Conservation (phyloP, 1,140 invertebrate species). For the Conopomorpha cramerella region DNA sequence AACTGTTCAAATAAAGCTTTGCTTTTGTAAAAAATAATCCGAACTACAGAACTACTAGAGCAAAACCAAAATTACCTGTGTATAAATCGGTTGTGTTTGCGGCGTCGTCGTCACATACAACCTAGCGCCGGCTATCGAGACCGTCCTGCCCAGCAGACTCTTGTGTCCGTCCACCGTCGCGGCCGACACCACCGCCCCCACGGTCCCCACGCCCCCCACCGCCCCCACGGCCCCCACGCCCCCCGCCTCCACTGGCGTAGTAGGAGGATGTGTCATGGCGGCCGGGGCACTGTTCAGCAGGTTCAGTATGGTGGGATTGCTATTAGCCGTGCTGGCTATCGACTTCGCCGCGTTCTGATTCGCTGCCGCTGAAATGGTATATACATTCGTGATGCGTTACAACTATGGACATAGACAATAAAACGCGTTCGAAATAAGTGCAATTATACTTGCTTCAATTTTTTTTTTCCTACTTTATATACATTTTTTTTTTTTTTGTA, state of each 20-base stretch:
- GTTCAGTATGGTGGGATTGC: slow-evolving; percentile 74
- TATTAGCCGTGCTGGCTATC: slow-evolving; percentile 53
- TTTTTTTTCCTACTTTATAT: no score
- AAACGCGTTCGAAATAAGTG: no score
- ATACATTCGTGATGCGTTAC: no score
- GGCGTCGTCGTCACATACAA: slow-evolving; percentile 28
- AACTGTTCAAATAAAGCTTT: slow-evolving; percentile 2
- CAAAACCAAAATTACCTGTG: no score
- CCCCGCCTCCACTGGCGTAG: slow-evolving; percentile 14
- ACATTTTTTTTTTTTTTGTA: no score
- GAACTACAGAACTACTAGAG: no score
- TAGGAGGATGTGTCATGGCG: slow-evolving; percentile 62
- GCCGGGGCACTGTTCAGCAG: slow-evolving; percentile 74
- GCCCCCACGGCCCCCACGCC: slow-evolving; percentile 24
- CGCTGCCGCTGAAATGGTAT: slow-evolving; percentile 36
- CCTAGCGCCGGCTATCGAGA: slow-evolving; percentile 33
- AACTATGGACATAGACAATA: no score
- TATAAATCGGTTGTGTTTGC: slow-evolving; percentile 32
- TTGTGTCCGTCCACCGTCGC: slow-evolving; percentile 29
- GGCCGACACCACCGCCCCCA: slow-evolving; percentile 19
- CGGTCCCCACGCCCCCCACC: no score
- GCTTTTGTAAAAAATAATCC: no score
- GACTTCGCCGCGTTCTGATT: slow-evolving; percentile 60
- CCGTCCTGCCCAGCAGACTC: slow-evolving; percentile 22
- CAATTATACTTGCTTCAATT: no score